phyloP scores from a whole-genome alignment of 2,888 invertebrate species.

The Hedychridium roseum region DNA sequence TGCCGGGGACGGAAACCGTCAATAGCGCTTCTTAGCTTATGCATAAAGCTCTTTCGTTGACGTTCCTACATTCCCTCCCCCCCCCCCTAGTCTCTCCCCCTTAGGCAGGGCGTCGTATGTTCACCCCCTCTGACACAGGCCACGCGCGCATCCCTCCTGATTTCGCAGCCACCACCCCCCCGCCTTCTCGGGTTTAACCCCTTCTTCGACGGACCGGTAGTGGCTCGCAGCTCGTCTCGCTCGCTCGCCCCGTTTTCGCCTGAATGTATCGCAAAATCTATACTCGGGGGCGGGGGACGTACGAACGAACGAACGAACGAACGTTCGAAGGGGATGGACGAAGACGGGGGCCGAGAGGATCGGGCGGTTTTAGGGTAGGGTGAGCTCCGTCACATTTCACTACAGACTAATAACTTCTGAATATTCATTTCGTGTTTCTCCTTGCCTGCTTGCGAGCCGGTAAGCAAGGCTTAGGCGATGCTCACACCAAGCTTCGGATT shows the following conservation, averaged over 20 bases:
- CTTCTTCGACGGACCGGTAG: constrained; percentile 46
- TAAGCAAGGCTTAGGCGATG: constrained; percentile 60
- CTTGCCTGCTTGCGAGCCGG: constrained; percentile 56
- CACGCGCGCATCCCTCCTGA: constrained; percentile 25
- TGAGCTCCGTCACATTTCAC: constrained; percentile 63
- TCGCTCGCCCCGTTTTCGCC: constrained; percentile 45
- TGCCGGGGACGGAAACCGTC: constrained; percentile 39
- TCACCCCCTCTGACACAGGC: constrained; percentile 26
- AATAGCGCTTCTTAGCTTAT: constrained; percentile 60
- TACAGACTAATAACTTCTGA: constrained; percentile 65
- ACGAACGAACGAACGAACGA: constrained; percentile 18
- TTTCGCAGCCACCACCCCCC: constrained; percentile 17
- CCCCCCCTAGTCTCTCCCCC: constrained; percentile 19
- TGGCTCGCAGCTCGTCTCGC: constrained; percentile 37
- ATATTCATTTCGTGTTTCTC: constrained; percentile 65
- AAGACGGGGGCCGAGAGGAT: constrained; percentile 29
- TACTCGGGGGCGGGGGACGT: constrained; percentile 45
- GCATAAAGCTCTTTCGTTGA: constrained; percentile 55
- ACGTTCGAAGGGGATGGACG: constrained; percentile 24
- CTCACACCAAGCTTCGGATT: constrained; percentile 44
- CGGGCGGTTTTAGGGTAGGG: constrained; percentile 56
- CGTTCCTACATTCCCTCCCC: constrained; percentile 16
- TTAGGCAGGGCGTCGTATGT: constrained; percentile 7
- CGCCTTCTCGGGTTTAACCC: constrained; percentile 48
- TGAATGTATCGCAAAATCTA: constrained; percentile 63